Percentiles rank a stretch among this genome's conserved stretches.
Conservation (phyloP, 2,888 invertebrate species). For the Marasmarcha lunaedactyla region DNA sequence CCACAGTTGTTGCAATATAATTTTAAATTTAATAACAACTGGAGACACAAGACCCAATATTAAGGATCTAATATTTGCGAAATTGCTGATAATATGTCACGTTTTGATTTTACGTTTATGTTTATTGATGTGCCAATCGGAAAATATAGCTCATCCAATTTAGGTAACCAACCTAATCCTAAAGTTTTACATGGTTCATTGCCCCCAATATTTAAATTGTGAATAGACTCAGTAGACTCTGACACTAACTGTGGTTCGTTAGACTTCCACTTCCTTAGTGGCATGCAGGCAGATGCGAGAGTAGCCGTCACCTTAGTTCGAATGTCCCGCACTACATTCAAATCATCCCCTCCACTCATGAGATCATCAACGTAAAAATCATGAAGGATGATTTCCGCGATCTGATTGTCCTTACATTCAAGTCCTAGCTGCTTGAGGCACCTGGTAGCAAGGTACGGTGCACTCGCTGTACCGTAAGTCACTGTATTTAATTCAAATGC, state of each 20-base stretch:
- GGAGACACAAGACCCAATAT: slow-evolving; percentile 10
- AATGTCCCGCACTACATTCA: slow-evolving; percentile 8
- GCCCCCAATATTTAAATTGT: slow-evolving; percentile 11
- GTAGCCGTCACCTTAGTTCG: slow-evolving; percentile 9
- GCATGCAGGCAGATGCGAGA: slow-evolving; percentile 16
- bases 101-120: slow-evolving; percentile 4
- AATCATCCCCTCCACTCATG: slow-evolving; percentile 9
- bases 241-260: slow-evolving; percentile 13
- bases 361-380: slow-evolving; percentile 21
- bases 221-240: slow-evolving; percentile 4
- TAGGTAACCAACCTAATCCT: slow-evolving; percentile 14
- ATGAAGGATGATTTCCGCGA: slow-evolving; percentile 13
- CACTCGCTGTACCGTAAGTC: slow-evolving; percentile 20
- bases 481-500: slow-evolving; percentile 17
- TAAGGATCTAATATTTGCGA: slow-evolving; percentile 12
- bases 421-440: slow-evolving; percentile 17
- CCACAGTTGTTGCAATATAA: slow-evolving; percentile 10
- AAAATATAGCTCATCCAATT: slow-evolving; percentile 10
- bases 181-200: slow-evolving; percentile 9
- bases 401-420: slow-evolving; percentile 11
- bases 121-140: slow-evolving; percentile 4
- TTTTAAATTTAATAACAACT: slow-evolving; percentile 9
- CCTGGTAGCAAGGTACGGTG: slow-evolving; percentile 18
- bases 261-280: slow-evolving; percentile 18
- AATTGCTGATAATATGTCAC: slow-evolving; percentile 10